Base-by-base conservation (phyloP, 2,888 invertebrate species). In the Drosophila meridiana region DNA sequence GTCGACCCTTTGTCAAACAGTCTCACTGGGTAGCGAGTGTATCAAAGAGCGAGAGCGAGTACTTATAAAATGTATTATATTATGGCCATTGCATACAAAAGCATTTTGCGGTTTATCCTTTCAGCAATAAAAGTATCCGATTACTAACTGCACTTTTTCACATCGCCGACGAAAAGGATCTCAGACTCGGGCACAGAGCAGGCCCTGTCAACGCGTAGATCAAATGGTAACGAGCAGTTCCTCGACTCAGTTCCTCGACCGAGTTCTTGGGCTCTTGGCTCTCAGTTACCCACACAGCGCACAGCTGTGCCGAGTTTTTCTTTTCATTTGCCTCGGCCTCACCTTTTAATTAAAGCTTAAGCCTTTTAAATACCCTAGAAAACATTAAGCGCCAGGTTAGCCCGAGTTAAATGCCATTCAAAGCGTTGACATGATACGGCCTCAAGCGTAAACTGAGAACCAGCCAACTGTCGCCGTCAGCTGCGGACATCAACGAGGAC, bases 91-190 rank as follows among this genome's bases (percentile, higher is more conserved):
- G 76, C 69, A 83, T 77, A 87, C 83, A 60, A 82, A 80, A 83
- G 80, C 87, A 84, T 85, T 89, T 83, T 91, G 90, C 72, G 90
- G 90, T 92, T 91, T 91, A 92, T 91, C 90, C 92, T 91, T 91
- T 91, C 91, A 91, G 91, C 91, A 92, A 92, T 92, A 91, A 92
- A 92, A 92, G 85, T 92, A 92, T 92, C 92, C 90, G 84, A 91
- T 92, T 92, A 92, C 92, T 90, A 91, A 91, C 90, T 91, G 91
- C 90, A 87, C 79, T 90, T 89, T 84, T 82, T 79, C 78, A 79
- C 79, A 76, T 79, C 47, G 59, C 56, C 69, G 38, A 45, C 48
- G 50, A 32, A 34, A 36, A 11, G 69, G 62, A 55, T 59, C 48
- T 47, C 36, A 14, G 14, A 20, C 42, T 13, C 45, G 9, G 40